Percentiles rank a stretch among this genome's conserved stretches.
phyloP scores from a whole-genome alignment of 2,888 invertebrate genomes.

The Sinodicranocentrus sp. region DNA sequence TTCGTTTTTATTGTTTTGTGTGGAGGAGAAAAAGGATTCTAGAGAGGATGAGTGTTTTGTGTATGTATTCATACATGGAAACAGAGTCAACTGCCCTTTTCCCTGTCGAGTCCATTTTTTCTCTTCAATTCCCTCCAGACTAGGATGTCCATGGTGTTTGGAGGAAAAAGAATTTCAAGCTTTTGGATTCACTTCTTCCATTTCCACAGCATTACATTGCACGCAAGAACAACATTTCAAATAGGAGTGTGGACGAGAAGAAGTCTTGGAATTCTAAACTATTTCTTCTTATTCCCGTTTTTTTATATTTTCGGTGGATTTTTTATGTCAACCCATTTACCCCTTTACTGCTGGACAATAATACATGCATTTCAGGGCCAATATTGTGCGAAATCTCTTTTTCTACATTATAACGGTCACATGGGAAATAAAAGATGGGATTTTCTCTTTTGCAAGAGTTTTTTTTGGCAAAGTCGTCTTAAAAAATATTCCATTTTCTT shows the following conservation, averaged over 20 bases:
- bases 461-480: not conserved
- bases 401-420: not conserved
- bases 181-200: constrained; percentile 28
- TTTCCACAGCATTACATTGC: constrained; percentile 33
- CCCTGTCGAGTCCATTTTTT: constrained; percentile 12
- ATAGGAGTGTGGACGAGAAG: no score
- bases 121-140: not conserved
- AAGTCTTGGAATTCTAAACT: no score
- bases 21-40: constrained; percentile 2
- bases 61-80: not conserved
- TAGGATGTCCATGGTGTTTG: not conserved
- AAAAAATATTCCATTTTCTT: no score
- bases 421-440: constrained; percentile 17
- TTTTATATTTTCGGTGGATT: not conserved
- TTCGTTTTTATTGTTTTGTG: constrained; percentile 65
- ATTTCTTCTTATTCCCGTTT: constrained; percentile 19
- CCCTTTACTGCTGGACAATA: constrained; percentile 59
- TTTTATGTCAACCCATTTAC: constrained; percentile 20
- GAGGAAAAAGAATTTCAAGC: not conserved
- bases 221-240: constrained; percentile 39
- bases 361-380: constrained; percentile 9
- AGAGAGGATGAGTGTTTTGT: no score
- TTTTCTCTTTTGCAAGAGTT: not conserved
- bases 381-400: not conserved
- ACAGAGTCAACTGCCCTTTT: constrained; percentile 16